A percentile compares a stretch with the other conserved stretches of the same genome.
These are phyloP conservation scores for Dryobotodes eremita DNA, from an alignment of 2,888 invertebrate genomes.

Conservation along the genomic window DNA sequence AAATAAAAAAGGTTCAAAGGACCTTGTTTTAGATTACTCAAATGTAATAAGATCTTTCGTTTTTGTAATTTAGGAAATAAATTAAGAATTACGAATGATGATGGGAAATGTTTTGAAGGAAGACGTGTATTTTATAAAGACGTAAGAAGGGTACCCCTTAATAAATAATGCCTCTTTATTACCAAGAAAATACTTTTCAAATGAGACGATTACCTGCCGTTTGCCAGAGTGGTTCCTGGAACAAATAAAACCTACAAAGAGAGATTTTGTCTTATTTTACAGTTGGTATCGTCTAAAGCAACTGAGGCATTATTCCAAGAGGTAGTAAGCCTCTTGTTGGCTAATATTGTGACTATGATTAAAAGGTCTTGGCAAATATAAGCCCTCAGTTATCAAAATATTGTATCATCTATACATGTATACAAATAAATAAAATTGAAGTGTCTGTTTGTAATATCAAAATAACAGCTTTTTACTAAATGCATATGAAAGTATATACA, in stretches of 20 bases:
- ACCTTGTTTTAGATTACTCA: conserved; percentile 35
- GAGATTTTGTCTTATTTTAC: not conserved
- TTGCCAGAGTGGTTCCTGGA: not conserved
- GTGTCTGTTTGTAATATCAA: too few species aligned
- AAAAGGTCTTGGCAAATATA: not conserved
- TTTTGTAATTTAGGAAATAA: conserved; percentile 42
- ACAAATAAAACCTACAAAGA: not conserved
- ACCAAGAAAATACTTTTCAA: conserved; percentile 1
- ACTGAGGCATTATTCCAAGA: not conserved
- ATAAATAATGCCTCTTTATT: not conserved
- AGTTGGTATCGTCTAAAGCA: too few species aligned
- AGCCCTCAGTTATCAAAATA: not conserved
- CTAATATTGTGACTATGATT: not conserved
- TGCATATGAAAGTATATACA: too few species aligned
- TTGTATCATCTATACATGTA: not conserved
- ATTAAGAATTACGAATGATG: conserved; percentile 44
- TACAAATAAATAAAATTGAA: too few species aligned
- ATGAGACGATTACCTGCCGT: not conserved
- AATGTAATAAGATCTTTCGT: conserved; percentile 53
- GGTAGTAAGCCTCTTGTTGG: too few species aligned
- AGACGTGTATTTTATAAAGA: not conserved
- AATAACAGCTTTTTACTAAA: too few species aligned
- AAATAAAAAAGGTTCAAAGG: conserved; percentile 45
- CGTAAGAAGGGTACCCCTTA: not conserved
- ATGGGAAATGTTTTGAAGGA: conserved; percentile 20